Conservation (phyloP, 2,797 vertebrate species). For the Oophaga sylvatica region DNA sequence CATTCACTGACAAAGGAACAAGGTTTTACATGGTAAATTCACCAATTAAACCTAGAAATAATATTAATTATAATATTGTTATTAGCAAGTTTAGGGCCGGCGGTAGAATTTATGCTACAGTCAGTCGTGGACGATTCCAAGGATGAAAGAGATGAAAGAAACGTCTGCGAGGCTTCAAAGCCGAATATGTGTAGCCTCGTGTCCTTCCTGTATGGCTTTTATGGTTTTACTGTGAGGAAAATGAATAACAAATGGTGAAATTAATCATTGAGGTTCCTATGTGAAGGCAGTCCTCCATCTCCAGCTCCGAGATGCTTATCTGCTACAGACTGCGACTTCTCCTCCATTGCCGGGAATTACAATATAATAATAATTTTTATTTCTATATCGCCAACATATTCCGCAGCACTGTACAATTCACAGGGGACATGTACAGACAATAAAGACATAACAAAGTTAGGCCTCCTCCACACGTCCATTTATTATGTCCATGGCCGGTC, state of each 20-base stretch:
- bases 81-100: neutral
- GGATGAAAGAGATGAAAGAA: slow-evolving; percentile 1
- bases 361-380: too few relatives aligned
- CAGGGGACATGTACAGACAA: too few relatives aligned
- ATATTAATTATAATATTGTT: neutral
- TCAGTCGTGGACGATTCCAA: neutral
- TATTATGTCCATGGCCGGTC: too few relatives aligned
- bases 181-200: neutral
- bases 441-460: too few relatives aligned
- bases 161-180: slow-evolving; percentile 6
- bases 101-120: neutral
- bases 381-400: too few relatives aligned
- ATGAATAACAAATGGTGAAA: slow-evolving; percentile 18
- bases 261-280: neutral
- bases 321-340: neutral
- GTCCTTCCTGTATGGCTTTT: neutral
- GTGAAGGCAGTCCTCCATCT: neutral
- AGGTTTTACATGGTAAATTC: neutral
- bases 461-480: too few relatives aligned
- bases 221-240: slow-evolving; percentile 3
- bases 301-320: neutral
- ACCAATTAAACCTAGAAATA: too few relatives aligned
- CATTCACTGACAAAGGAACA: too few relatives aligned
- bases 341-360: neutral
- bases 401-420: too few relatives aligned